Percentiles rank a stretch among this genome's conserved stretches.
Conservation (phyloP, 2,797 vertebrate species). For the Hydrolagus colliei region DNA sequence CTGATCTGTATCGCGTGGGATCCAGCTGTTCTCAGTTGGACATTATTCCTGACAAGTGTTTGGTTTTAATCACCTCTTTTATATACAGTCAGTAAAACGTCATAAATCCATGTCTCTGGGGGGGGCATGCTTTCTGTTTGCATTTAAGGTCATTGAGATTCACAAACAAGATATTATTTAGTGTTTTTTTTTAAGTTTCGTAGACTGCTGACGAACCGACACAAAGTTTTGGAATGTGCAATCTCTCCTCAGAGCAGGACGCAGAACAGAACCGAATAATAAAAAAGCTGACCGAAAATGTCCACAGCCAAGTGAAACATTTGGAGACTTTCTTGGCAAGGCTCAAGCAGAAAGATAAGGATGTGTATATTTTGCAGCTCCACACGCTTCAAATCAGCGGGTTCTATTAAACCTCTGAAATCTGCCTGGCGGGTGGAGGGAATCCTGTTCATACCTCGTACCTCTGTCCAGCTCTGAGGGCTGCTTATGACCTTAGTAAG, state of each 20-base stretch:
- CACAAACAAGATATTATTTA: slow-evolving; percentile 18
- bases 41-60: slow-evolving; percentile 3
- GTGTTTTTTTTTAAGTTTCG: background rate
- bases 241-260: background rate
- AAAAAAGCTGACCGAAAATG: background rate
- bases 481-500: background rate
- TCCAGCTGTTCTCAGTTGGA: slow-evolving; percentile 21
- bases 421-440: background rate
- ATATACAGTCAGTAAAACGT: background rate
- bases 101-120: slow-evolving; percentile 6
- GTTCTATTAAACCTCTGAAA: background rate
- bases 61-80: slow-evolving; percentile 24
- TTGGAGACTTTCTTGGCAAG: background rate
- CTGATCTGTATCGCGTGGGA: background rate
- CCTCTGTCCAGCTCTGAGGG: background rate
- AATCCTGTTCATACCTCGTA: background rate
- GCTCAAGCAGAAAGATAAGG: slow-evolving; percentile 13
- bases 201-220: background rate
- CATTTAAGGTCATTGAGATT: slow-evolving; percentile 20
- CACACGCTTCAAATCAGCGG: background rate
- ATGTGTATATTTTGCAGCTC: background rate
- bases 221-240: background rate
- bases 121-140: slow-evolving; percentile 1
- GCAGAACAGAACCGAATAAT: slow-evolving; percentile 1
- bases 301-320: slow-evolving; percentile 1